Evolutionary conservation across 2,888 invertebrate species (phyloP), one percentile per base, ranked within the genome.

Genomic region (Cerceris rybyensis): DNA sequence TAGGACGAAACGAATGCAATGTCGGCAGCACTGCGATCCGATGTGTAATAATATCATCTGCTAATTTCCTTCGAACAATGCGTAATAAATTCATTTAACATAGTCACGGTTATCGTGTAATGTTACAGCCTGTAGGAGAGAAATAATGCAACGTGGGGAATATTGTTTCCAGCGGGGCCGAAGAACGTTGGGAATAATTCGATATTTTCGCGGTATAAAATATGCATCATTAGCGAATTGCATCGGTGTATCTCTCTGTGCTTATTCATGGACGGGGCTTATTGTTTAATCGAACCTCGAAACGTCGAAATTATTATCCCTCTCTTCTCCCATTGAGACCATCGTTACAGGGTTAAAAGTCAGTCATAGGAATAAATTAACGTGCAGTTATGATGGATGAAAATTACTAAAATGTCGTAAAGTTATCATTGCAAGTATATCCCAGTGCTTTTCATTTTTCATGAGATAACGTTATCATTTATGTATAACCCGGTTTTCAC

Each of bases 231-330:
- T 74, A 54, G 16, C 46, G 67, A 13, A 63, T 67, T 67, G 74
- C 74, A 67, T 42, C 13, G 50, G 50, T 7, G 60, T 11, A 46
- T 11, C 46, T 8, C 9, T 8, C 11, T 46, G 8, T 46, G 6
- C 46, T 46, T 46, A 46, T 46, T 11, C 46, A 8, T 11, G 11
- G 11, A 46, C 42, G 46, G n/a, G 39, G 50, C 49, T 69, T 63
- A 65, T 69, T 77, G 76, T 76, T 76, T 58, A 59, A 75, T 68
- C 75, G 68, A 64, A 64, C 68, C 41, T 50, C 68, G 42, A 28
- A 28, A 28, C 54, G 43, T 57, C 49, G 55, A 59, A 68, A 75
- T 76, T 75, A 75, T 63, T 64, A 50, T 52, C 6, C n/a, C 43
- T 43, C 39, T n/a, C 70, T 64, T 52, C 7, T 13, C 43, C 43